Evolutionary conservation across 2,888 invertebrate genomes (phyloP), one percentile per base, ranked within the genome.

Genomic region (Cosmia pyralina): DNA sequence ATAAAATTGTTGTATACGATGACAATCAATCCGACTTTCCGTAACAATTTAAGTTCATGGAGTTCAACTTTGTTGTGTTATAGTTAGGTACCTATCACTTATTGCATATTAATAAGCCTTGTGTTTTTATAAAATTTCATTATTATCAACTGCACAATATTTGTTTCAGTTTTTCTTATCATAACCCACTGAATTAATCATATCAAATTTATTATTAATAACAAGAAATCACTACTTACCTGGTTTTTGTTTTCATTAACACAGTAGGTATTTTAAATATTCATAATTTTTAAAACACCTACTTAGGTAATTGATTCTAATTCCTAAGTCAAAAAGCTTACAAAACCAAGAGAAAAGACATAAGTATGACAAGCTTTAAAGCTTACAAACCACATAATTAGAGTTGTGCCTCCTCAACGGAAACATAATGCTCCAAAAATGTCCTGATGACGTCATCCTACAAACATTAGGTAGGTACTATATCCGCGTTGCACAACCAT

Each of bases 401-500:
- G 2, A 57, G 17, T 48, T 13, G 28, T 17, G 10, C 48, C 53
- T 50, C 13, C 15, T 59, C 28, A 59, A 48, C 75, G 70, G 79
- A 68, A 62, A 38, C 50, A 57, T 58, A 10, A 53, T 63, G 62
- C 72, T 68, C 87, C 85, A 82, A 88, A 91, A 87, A 89, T 80
- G 88, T 85, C 85, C 80, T 85, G 86, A 87, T 90, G 87, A 69
- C 89, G 90, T 90, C 92, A 91, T 75, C 74, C 70, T 67, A 77
- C 38, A 41, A 65, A 53, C 57, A 62, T 60, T 28, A 44, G 44
- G 44, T 44, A 44, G 44, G 2, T 44, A 44, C n/a, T 58, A 13
- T 63, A 66, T 85, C 75, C 75, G 83, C 58, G 44, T 84, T 83
- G 77, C 62, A 53, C 44, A 69, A 53, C n/a, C 34, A 44, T 11